Percentiles rank a stretch among this genome's conserved stretches.
Evolutionary conservation across 2,113 vertebrate species (phyloP).

Genomic region (Phrynosoma platyrhinos): DNA sequence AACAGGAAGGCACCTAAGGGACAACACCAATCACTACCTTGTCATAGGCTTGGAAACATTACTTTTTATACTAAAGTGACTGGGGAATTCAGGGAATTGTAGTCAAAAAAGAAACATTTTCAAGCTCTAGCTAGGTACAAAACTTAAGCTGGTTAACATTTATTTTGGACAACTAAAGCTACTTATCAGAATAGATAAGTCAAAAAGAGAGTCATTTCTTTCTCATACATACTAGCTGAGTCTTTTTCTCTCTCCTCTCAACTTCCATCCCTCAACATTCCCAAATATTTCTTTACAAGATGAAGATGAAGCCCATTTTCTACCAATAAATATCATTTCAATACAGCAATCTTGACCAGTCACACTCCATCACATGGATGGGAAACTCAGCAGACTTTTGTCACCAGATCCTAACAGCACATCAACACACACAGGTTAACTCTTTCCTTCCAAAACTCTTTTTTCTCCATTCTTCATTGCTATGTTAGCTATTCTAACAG

Average conservation of each 20-base stretch:
- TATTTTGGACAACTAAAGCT: background rate
- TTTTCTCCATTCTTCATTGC: background rate
- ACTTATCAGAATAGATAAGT: background rate
- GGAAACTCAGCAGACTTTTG: background rate
- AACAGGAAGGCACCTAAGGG: constrained; percentile 3
- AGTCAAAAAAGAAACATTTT: too few relatives aligned
- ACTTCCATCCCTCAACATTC: background rate
- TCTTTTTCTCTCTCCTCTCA: background rate
- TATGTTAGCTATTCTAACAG: constrained; percentile 24
- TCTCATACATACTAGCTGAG: constrained; percentile 1
- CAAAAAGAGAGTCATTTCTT: background rate
- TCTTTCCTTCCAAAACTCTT: too few relatives aligned
- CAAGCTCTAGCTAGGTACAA: background rate
- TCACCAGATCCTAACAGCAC: background rate
- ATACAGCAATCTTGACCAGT: constrained; percentile 10
- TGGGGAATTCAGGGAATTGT: too few relatives aligned
- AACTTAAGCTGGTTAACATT: background rate
- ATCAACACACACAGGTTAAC: background rate
- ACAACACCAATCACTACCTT: background rate
- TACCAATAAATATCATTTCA: constrained; percentile 36
- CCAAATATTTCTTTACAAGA: constrained; percentile 16
- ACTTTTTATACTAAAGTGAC: too few relatives aligned
- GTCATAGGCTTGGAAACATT: too few relatives aligned
- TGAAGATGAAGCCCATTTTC: background rate
- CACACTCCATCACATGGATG: background rate